A percentile compares a stretch with the other conserved stretches of the same genome.
These are phyloP conservation scores for Cosmia pyralina DNA, from an alignment of 2,888 invertebrate genomes.

Conservation along the genomic window DNA sequence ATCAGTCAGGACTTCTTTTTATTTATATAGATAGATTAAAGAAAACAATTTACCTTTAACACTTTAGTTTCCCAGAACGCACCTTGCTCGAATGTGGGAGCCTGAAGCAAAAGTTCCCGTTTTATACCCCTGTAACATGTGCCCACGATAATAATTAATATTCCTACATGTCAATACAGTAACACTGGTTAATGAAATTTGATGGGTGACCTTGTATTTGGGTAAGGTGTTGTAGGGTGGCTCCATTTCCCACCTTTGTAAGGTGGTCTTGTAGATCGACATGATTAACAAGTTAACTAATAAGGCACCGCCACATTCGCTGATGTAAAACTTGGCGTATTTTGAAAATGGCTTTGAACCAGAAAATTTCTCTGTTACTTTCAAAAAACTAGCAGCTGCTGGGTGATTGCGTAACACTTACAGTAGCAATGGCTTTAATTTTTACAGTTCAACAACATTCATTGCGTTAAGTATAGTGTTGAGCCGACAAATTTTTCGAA, in stretches of 20 bases:
- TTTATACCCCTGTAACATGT: conserved; percentile 72
- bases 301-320: conserved; percentile 3
- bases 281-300: conserved; percentile 11
- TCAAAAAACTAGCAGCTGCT: background rate
- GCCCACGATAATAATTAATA: conserved; percentile 72
- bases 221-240: conserved; percentile 30
- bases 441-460: too few relatives aligned
- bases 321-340: background rate
- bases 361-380: background rate
- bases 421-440: too few relatives aligned
- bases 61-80: conserved; percentile 51
- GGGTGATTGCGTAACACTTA: too few relatives aligned
- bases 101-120: conserved; percentile 59
- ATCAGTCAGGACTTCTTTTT: too few relatives aligned
- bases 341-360: background rate
- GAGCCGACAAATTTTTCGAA: too few relatives aligned
- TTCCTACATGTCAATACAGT: conserved; percentile 75
- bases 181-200: conserved; percentile 67
- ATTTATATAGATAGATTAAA: too few relatives aligned
- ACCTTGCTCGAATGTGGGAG: conserved; percentile 65
- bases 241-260: conserved; percentile 28
- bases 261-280: background rate
- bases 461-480: too few relatives aligned
- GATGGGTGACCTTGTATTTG: conserved; percentile 51
- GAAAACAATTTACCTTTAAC: conserved; percentile 56